A percentile compares a stretch with the other conserved stretches of the same genome.
Conservation (phyloP, 2,797 vertebrate species). For the Streptopelia turtur region DNA sequence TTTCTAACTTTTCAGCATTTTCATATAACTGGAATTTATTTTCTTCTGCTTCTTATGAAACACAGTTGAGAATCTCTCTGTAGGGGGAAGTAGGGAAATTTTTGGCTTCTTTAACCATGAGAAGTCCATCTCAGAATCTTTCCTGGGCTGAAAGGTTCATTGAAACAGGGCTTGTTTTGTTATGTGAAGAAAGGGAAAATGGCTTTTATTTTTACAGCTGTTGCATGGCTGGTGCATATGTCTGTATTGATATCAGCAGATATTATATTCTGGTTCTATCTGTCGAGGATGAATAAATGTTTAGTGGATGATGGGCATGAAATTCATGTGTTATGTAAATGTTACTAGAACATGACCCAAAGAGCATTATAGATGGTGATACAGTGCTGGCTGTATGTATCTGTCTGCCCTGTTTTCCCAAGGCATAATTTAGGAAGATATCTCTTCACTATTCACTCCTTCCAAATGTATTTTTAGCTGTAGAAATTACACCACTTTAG, state of each 20-base stretch:
- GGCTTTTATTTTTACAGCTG: background rate
- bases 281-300: background rate
- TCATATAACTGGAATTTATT: background rate
- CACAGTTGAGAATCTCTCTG: background rate
- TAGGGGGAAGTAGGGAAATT: background rate
- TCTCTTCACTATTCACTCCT: background rate
- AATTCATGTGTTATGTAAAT: background rate
- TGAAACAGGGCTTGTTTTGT: background rate
- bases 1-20: background rate
- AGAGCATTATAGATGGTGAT: background rate
- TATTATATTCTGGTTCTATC: background rate
- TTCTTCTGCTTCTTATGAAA: background rate
- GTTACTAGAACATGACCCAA: background rate
- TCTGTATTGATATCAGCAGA: background rate
- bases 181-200: background rate
- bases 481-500: background rate
- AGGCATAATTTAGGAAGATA: background rate
- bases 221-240: background rate
- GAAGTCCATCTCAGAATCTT: background rate
- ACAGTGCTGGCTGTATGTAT: background rate
- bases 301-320: background rate
- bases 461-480: background rate
- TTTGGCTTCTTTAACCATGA: background rate
- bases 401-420: background rate
- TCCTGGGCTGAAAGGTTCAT: background rate